Conservation (phyloP, 2,797 vertebrate species). For the Phoeniculus purpureus region DNA sequence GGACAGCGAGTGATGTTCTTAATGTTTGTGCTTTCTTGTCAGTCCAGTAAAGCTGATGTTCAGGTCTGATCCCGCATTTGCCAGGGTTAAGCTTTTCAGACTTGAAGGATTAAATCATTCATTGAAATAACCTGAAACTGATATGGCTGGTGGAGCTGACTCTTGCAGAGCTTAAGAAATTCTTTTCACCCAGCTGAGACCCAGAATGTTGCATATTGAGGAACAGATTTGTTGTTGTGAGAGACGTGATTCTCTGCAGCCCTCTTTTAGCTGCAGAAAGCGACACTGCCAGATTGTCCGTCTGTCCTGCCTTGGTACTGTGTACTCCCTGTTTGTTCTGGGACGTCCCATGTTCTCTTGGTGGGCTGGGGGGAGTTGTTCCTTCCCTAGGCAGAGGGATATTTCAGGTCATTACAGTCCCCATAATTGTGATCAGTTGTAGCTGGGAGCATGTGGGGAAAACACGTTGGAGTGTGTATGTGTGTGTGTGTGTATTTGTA, state of each 20-base stretch:
- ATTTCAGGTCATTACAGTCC: background rate
- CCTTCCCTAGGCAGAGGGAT: background rate
- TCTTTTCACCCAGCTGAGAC: background rate
- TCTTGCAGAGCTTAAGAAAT: background rate
- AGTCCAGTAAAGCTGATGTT: background rate
- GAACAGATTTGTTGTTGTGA: background rate
- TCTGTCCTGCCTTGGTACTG: background rate
- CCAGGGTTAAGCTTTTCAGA: background rate
- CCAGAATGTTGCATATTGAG: accelerated
- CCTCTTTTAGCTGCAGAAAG: background rate
- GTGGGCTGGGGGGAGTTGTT: background rate
- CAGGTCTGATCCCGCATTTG: background rate
- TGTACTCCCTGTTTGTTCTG: background rate
- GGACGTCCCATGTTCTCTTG: background rate
- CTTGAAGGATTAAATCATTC: background rate
- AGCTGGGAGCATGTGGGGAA: background rate
- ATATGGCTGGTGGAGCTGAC: background rate
- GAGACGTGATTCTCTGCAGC: background rate
- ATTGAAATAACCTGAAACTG: background rate
- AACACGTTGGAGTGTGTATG: too few species aligned
- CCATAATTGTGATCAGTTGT: background rate
- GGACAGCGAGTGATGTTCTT: background rate
- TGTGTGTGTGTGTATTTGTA: too few species aligned
- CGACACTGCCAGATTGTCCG: background rate
- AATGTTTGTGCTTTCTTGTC: slow-evolving; percentile 16